Conservation (phyloP, 2,797 vertebrate genomes). For the Botia kubotai region DNA sequence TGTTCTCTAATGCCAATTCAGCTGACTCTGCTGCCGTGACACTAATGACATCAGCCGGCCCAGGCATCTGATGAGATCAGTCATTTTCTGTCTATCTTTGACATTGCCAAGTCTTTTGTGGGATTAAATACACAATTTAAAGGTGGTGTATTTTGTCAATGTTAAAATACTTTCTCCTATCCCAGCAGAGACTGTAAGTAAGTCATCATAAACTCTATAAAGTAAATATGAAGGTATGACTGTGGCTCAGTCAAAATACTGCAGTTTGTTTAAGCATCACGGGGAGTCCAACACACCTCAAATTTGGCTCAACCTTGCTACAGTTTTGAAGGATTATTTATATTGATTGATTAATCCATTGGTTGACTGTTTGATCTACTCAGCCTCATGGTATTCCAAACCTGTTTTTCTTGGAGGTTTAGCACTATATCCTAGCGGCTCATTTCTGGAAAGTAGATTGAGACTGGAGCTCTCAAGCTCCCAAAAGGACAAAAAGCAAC, state of each 20-base stretch:
- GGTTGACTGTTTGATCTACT: background rate
- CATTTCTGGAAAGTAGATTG: background rate
- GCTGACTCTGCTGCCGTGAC: constrained; percentile 38
- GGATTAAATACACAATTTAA: background rate
- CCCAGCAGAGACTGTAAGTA: background rate
- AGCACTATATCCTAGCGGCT: background rate
- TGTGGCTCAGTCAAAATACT: too few species aligned
- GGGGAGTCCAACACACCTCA: too few species aligned
- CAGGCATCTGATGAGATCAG: constrained; percentile 20
- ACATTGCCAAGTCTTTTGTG: background rate
- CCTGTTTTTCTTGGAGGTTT: background rate
- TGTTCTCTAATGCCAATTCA: constrained; percentile 40
- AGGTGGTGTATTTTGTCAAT: background rate
- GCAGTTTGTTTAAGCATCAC: too few species aligned
- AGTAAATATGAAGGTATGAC: too few species aligned
- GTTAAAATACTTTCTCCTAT: background rate
- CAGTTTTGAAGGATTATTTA: background rate
- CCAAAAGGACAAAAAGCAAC: background rate
- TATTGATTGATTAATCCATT: background rate
- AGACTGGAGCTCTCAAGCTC: background rate
- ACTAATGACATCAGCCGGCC: constrained; percentile 38
- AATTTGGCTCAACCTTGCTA: too few species aligned
- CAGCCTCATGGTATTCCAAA: background rate
- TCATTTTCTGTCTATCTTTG: background rate
- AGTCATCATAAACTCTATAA: too few species aligned